Evolutionary conservation across 2,888 invertebrate species (phyloP).

Genomic region (Drosophila koepferae): DNA sequence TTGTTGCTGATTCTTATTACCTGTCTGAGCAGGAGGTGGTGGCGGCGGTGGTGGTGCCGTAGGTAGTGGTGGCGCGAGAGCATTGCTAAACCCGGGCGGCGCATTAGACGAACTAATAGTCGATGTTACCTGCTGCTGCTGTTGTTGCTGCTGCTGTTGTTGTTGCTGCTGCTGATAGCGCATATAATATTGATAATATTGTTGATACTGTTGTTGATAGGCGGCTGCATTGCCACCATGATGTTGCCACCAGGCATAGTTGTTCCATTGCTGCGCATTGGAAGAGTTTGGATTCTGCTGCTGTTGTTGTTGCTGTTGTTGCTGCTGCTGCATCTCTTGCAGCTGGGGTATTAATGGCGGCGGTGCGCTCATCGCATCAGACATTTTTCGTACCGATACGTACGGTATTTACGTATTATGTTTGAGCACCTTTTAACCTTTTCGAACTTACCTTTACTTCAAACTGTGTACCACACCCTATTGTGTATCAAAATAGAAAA

Average conservation of each 20-base stretch:
- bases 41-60: conserved; percentile 86
- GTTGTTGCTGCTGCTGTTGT: conserved; percentile 53
- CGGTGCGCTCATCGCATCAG: conserved; percentile 80
- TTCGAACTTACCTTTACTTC: conserved; percentile 54
- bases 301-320: conserved; percentile 79
- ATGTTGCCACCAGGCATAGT: conserved; percentile 71
- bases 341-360: conserved; percentile 81
- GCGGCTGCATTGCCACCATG: conserved; percentile 67
- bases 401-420: conserved; percentile 19
- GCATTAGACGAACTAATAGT: conserved; percentile 83
- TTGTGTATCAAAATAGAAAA: conserved; percentile 12
- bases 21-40: conserved; percentile 80
- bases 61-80: conserved; percentile 86
- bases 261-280: conserved; percentile 65
- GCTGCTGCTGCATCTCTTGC: conserved; percentile 83
- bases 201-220: conserved; percentile 81
- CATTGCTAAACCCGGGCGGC: conserved; percentile 86
- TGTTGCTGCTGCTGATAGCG: conserved; percentile 75
- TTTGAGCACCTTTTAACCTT: conserved; percentile 45
- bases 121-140: conserved; percentile 71
- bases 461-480: conserved; percentile 23
- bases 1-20: conserved; percentile 45
- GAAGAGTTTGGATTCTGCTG: conserved; percentile 55
- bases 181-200: conserved; percentile 84
- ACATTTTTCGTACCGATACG: conserved; percentile 58